These are phyloP conservation scores for Hemicrepidius hirtus DNA, from an alignment of 2,888 invertebrate genomes.

Conservation along the genomic window DNA sequence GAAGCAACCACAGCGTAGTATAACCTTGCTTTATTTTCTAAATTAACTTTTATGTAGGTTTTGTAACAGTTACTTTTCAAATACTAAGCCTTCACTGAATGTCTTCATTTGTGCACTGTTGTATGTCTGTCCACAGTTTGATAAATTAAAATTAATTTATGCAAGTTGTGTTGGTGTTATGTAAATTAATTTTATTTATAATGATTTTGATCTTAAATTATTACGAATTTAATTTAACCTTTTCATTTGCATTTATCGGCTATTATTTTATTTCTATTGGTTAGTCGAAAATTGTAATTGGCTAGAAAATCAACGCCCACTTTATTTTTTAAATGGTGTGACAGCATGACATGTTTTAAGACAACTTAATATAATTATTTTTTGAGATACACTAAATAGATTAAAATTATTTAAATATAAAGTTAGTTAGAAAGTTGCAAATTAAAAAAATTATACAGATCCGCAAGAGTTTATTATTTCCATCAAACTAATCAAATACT, in stretches of 20 bases:
- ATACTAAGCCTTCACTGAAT: slow-evolving; percentile 1
- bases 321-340: neutral
- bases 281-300: slow-evolving; percentile 14
- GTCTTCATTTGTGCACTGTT: slow-evolving; percentile 21
- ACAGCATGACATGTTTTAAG: neutral
- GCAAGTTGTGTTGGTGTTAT: slow-evolving; percentile 31
- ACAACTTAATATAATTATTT: no score
- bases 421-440: no score
- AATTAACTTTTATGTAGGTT: slow-evolving; percentile 11
- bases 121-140: slow-evolving; percentile 14
- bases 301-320: slow-evolving; percentile 12
- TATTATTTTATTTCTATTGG: slow-evolving; percentile 19
- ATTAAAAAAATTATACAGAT: no score
- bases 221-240: slow-evolving; percentile 31
- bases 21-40: neutral
- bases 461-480: no score
- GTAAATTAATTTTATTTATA: slow-evolving; percentile 26
- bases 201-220: slow-evolving; percentile 29
- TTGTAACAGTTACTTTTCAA: slow-evolving; percentile 15
- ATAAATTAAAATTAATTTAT: slow-evolving; percentile 26
- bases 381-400: no score
- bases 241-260: slow-evolving; percentile 21
- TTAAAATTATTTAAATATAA: no score
- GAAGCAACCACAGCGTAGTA: slow-evolving; percentile 10
- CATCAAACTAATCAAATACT: slow-evolving; percentile 5